Evolutionary conservation across 2,888 invertebrate species (phyloP).

Genomic region (Pollenia griseotomentosa): DNA sequence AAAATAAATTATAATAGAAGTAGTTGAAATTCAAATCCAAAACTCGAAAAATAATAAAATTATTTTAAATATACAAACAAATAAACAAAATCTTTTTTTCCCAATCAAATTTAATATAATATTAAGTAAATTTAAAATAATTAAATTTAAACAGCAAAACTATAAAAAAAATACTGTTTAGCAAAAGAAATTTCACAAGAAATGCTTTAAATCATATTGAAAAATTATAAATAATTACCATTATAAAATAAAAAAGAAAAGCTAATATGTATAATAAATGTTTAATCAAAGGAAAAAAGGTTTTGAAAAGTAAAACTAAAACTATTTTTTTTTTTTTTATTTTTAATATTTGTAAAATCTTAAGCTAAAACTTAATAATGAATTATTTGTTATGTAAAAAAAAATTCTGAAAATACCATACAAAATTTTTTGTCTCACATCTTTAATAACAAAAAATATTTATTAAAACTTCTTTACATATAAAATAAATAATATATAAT

Average conservation of each 20-base stretch:
- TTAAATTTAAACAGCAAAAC: constrained; percentile 40
- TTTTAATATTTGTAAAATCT: constrained; percentile 49
- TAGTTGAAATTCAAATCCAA: constrained; percentile 65
- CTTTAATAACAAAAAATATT: constrained; percentile 45
- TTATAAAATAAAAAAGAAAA: constrained; percentile 34
- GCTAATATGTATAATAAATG: constrained; percentile 15
- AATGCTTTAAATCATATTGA: constrained; percentile 71
- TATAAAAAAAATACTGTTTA: constrained; percentile 41
- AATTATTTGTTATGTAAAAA: constrained; percentile 54
- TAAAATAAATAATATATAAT: constrained; percentile 36
- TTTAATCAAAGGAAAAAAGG: constrained; percentile 32
- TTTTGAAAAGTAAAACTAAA: constrained; percentile 24
- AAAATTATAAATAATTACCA: constrained; percentile 33
- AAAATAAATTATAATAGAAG: constrained; percentile 57
- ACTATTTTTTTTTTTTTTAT: constrained; percentile 46
- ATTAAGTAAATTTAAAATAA: constrained; percentile 51
- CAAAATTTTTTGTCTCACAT: constrained; percentile 52
- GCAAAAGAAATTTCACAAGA: constrained; percentile 54
- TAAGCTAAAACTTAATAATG: constrained; percentile 38
- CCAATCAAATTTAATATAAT: constrained; percentile 67
- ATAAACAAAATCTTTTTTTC: constrained; percentile 58
- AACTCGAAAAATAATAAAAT: constrained; percentile 65
- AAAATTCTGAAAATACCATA: constrained; percentile 45
- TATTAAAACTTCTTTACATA: constrained; percentile 47
- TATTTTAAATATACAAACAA: constrained; percentile 46